Conservation (phyloP, 2,888 invertebrate species). For the Pristionchus exspectatus region DNA sequence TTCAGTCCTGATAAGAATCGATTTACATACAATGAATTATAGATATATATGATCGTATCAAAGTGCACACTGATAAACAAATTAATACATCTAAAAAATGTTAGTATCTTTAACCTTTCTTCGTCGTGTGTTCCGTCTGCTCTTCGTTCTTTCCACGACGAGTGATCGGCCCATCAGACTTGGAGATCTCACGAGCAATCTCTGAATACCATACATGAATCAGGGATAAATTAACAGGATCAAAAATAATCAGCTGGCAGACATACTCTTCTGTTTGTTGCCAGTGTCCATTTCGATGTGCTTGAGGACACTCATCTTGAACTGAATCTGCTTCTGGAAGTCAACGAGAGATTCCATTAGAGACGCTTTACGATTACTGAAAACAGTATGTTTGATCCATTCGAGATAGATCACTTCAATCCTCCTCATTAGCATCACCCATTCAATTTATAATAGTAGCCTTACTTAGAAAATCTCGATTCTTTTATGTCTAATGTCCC, state of each 20-base stretch:
- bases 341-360: slow-evolving; percentile 70
- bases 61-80: too few species aligned
- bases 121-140: not conserved
- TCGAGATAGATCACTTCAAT: not conserved
- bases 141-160: slow-evolving; percentile 7
- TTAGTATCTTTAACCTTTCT: not conserved
- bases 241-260: too few species aligned
- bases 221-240: too few species aligned
- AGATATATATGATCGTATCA: not conserved
- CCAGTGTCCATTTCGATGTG: slow-evolving; percentile 57
- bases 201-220: not conserved
- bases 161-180: slow-evolving; percentile 55
- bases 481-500: not conserved
- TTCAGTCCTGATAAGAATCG: not conserved
- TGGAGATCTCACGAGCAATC: slow-evolving; percentile 42
- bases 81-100: too few species aligned
- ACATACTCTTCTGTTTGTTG: slow-evolving; percentile 5
- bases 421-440: not conserved
- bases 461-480: too few species aligned
- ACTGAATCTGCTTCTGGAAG: slow-evolving; percentile 72
- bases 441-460: too few species aligned
- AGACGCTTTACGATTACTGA: slow-evolving; percentile 67
- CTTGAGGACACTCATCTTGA: slow-evolving; percentile 70
- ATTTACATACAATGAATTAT: not conserved
- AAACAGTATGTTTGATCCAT: slow-evolving; percentile 16